Percentiles rank a stretch among this genome's conserved stretches.
These are phyloP conservation scores for Chymomyza fuscimana DNA, from an alignment of 2,888 invertebrate species.

Conservation along the genomic window DNA sequence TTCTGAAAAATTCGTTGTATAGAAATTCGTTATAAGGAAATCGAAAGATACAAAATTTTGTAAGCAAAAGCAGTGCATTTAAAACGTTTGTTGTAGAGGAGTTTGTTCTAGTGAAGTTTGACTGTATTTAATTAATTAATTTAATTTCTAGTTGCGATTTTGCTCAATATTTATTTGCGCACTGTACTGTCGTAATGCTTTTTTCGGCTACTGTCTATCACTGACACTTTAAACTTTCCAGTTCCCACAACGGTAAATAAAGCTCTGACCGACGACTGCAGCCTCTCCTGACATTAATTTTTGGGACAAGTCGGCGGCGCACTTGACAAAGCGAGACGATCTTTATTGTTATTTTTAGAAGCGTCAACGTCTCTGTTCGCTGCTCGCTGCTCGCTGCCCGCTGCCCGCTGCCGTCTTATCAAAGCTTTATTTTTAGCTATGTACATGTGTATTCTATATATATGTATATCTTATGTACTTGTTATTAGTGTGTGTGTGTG, in stretches of 20 bases:
- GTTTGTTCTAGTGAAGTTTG: no score
- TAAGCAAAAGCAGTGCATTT: no score
- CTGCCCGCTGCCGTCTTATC: neutral
- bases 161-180: no score
- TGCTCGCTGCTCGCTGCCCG: constrained; percentile 30
- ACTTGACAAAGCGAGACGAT: neutral
- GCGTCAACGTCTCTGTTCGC: neutral
- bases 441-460: constrained; percentile 25
- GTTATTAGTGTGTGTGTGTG: neutral
- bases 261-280: neutral
- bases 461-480: neutral
- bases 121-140: no score
- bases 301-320: constrained; percentile 3
- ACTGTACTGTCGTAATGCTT: neutral
- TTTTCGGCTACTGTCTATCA: no score
- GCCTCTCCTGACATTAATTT: neutral
- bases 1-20: no score
- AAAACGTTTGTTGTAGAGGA: no score
- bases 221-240: neutral
- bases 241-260: neutral
- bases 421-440: constrained; percentile 52
- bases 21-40: no score
- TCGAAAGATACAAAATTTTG: no score
- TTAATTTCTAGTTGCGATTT: no score
- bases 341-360: constrained; percentile 54